Evolutionary conservation across 37 sponge, comb jelly and placozoan genomes (phyloP), one percentile per base, ranked within the genome.

Genomic region (Halisarca cf. caerulea): DNA sequence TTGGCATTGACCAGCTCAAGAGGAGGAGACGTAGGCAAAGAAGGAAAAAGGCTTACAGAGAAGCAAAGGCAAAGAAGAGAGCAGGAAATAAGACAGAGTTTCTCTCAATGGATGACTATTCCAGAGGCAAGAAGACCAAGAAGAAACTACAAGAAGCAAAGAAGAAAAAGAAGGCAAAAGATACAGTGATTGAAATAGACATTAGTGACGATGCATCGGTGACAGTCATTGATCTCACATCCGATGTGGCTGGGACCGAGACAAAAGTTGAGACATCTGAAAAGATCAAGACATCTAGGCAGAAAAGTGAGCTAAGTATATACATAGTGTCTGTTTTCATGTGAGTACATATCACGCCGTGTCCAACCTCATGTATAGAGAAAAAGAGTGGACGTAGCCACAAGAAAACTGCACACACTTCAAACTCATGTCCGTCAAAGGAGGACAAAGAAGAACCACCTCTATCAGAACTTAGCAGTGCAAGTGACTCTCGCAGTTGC

Each of bases 91-190:
- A 90, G 23, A 57, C 84, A 24, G 25, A 78, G 21, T 93, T 83
- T 66, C 83, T 93, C 3, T 70, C 61, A 2, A 36, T 93, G 58
- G 94, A 93, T 78, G 62, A 90, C 55, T 93, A 85, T 77, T 62
- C 82, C 36, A 74, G 88, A 58, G 94, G 94, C 27, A 82, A 82
- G 66, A 84, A 54, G 42, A 43, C 42, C 32, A 74, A 74, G 45
- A 74, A 74, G 43, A 74, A 37, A 44, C 45, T 74, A 0, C 36
- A 74, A 40, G 23, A 17, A 74, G 44, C 9, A 21, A 74, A 41
- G 24, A 43, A 25, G 25, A 74, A 74, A 44, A 68, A 34, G 69
- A 34, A 68, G 6, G 87, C 86, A 70, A 79, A 40, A 77, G 62
- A 80, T 32, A 64, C 81, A 1, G 24, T 87, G 17, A 44, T 88